A percentile compares a stretch with the other conserved stretches of the same genome.
phyloP scores from a whole-genome alignment of 2,888 invertebrate genomes.

The Agrochola lychnidis region DNA sequence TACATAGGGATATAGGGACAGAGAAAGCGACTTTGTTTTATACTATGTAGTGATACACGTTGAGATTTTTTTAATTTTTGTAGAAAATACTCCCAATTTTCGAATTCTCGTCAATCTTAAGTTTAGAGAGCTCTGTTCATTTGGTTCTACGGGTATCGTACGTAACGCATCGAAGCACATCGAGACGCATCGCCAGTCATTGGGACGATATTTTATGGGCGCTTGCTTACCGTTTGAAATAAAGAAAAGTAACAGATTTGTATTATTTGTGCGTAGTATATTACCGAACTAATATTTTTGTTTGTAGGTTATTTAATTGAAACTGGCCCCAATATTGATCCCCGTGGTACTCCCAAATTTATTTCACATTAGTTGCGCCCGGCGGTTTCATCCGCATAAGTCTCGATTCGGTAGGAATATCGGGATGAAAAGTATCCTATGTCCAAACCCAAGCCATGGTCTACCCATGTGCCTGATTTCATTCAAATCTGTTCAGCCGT shows the following conservation, averaged over 20 bases:
- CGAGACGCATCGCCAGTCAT: constrained; percentile 31
- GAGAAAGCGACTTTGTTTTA: too few relatives aligned
- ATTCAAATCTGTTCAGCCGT: too few relatives aligned
- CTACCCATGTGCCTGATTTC: too few relatives aligned
- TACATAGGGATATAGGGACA: too few relatives aligned
- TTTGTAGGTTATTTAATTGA: not conserved
- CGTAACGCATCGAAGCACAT: constrained; percentile 32
- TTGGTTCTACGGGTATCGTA: constrained; percentile 8
- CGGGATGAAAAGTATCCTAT: too few relatives aligned
- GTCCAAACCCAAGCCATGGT: too few relatives aligned
- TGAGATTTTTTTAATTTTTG: too few relatives aligned
- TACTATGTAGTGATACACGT: too few relatives aligned
- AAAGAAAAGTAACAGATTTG: constrained; percentile 20
- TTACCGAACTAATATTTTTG: too few relatives aligned
- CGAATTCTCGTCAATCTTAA: not conserved
- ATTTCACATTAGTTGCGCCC: not conserved
- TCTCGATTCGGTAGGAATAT: too few relatives aligned
- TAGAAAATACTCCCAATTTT: not conserved
- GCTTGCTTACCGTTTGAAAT: not conserved
- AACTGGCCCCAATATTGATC: not conserved
- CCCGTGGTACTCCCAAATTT: constrained; percentile 13
- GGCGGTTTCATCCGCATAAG: too few relatives aligned
- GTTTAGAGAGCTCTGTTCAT: constrained; percentile 2
- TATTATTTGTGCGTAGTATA: not conserved
- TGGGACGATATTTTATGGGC: constrained; percentile 21